These are phyloP conservation scores for Papilio helenus DNA, from an alignment of 1,140 invertebrate species.

Conservation along the genomic window DNA sequence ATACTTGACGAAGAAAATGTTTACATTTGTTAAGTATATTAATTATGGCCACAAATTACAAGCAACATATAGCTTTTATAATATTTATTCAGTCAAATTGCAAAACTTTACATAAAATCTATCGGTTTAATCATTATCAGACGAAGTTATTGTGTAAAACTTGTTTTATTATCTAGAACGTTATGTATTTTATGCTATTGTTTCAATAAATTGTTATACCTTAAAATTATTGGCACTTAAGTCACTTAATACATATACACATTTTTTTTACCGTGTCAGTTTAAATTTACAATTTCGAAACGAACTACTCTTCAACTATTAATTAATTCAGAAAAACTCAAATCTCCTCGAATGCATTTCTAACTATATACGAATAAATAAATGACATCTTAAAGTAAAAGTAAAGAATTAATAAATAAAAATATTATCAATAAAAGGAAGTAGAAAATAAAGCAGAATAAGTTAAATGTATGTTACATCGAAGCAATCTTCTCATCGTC, in stretches of 20 bases:
- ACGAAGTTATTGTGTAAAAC: not conserved
- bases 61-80: not conserved
- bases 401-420: conserved; percentile 57
- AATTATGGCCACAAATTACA: not conserved
- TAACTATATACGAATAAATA: conserved; percentile 36
- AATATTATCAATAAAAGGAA: conserved; percentile 47
- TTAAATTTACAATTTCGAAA: conserved; percentile 7
- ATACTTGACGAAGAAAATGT: conserved; percentile 28
- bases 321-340: not conserved
- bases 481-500: conserved; percentile 55
- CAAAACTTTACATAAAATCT: not conserved
- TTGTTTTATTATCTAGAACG: not conserved
- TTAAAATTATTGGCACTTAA: conserved; percentile 31
- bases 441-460: conserved; percentile 56
- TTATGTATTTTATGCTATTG: not conserved
- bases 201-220: conserved; percentile 25
- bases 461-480: conserved; percentile 65
- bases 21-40: conserved; percentile 8
- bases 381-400: conserved; percentile 40
- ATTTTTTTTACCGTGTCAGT: not conserved
- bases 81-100: not conserved
- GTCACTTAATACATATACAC: conserved; percentile 26
- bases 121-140: not conserved
- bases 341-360: not conserved
- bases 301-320: conserved; percentile 16